These are phyloP conservation scores for Rotaria socialis DNA, from an alignment of 2,888 invertebrate species.

Conservation along the genomic window DNA sequence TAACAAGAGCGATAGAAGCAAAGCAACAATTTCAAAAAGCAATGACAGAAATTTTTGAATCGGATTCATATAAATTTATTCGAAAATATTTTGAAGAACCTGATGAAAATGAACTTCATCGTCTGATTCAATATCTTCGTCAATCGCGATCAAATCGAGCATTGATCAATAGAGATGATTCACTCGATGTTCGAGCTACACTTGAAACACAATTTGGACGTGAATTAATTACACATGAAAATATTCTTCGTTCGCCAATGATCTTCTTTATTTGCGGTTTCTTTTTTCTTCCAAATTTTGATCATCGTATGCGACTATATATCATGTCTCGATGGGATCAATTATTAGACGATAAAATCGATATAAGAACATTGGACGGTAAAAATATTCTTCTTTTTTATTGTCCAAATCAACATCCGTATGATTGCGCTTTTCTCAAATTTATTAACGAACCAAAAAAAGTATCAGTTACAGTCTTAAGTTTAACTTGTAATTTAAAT, in stretches of 20 bases:
- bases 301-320: not conserved
- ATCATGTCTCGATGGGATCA: not conserved
- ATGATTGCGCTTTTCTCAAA: no score
- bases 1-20: no score
- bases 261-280: not conserved
- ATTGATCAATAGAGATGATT: not conserved
- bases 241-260: not conserved
- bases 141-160: not conserved
- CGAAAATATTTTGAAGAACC: not conserved
- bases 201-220: not conserved
- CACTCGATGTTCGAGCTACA: not conserved
- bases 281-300: not conserved
- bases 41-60: not conserved
- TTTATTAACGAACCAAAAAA: no score
- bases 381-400: not conserved
- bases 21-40: no score
- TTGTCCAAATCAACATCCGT: not conserved
- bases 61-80: not conserved
- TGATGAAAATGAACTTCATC: not conserved
- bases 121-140: not conserved
- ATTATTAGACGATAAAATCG: not conserved
- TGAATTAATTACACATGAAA: not conserved
- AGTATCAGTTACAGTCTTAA: no score
- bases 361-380: not conserved
- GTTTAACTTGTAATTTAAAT: no score